Evolutionary conservation across 2,797 vertebrate species (phyloP).

Genomic region (Sebastes nivosus): DNA sequence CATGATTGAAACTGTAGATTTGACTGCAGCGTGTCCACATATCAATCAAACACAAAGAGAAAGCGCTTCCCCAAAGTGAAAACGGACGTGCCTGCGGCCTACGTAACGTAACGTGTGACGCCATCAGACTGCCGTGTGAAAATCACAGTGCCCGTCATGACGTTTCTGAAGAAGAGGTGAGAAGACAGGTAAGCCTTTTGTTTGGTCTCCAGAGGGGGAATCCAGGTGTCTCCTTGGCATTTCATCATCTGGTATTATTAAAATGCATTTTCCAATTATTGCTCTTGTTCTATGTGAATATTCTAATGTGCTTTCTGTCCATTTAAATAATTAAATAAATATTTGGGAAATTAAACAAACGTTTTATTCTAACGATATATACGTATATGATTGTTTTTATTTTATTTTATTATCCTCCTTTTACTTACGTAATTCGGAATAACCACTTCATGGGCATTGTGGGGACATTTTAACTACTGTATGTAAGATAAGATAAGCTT

Average conservation of each 20-base stretch:
- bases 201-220: neutral
- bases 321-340: neutral
- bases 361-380: neutral
- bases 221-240: neutral
- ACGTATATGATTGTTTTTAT: neutral
- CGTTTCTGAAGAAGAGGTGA: neutral
- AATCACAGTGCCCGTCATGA: neutral
- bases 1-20: neutral
- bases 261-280: neutral
- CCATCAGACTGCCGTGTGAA: neutral
- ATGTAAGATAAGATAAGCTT: neutral
- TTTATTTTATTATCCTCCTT: neutral
- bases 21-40: neutral
- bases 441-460: neutral
- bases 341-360: neutral
- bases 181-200: neutral
- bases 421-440: neutral
- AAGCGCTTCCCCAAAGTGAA: neutral
- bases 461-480: neutral
- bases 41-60: neutral
- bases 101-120: neutral
- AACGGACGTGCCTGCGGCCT: slow-evolving; percentile 2
- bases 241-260: neutral
- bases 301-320: neutral
- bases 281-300: neutral